Conservation (phyloP, 2,113 vertebrate species). For the Cyanoliseus patagonus region DNA sequence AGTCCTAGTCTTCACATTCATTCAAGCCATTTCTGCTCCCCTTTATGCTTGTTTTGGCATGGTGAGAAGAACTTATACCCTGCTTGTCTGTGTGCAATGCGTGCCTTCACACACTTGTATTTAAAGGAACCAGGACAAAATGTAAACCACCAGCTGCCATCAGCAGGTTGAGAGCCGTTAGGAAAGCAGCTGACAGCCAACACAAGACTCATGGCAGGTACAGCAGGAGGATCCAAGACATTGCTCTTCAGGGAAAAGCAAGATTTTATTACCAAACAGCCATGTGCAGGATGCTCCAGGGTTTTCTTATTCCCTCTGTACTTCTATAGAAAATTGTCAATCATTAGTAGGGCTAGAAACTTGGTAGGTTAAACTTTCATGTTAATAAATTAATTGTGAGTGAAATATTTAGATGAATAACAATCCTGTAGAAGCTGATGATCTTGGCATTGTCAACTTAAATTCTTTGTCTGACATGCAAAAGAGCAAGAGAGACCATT, state of each 20-base stretch:
- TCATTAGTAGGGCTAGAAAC: background rate
- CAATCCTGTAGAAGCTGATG: background rate
- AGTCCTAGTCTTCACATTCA: background rate
- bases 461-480: background rate
- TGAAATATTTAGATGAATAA: background rate
- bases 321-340: background rate
- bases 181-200: background rate
- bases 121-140: background rate
- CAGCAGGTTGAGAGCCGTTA: background rate
- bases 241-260: background rate
- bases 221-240: background rate
- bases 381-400: background rate
- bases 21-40: background rate
- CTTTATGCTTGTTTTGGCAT: background rate
- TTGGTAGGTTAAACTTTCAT: background rate
- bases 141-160: background rate
- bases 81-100: fast-evolving
- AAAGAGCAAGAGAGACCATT: background rate
- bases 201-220: background rate
- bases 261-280: background rate
- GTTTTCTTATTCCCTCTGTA: background rate
- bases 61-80: background rate
- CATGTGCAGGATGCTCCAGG: background rate
- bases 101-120: fast-evolving
- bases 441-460: background rate